These are phyloP conservation scores for Equus quagga DNA, from an alignment of 2,113 vertebrate species.

Conservation along the genomic window DNA sequence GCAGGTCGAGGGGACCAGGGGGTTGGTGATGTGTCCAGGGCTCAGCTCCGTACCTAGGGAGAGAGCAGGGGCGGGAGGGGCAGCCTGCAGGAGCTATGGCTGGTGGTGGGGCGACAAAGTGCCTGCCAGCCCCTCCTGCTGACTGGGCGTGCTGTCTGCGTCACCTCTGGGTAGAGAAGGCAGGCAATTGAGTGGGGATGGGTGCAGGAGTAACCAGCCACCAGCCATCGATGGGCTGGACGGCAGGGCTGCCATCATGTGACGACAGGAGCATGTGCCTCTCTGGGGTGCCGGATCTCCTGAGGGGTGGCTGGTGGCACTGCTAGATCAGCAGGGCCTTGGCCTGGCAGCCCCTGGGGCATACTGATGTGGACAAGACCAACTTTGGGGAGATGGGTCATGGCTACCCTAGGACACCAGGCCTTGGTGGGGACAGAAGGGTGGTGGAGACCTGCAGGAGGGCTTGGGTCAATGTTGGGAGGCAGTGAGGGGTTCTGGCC, in stretches of 20 bases:
- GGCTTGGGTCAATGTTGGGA: neutral
- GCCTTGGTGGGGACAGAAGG: neutral
- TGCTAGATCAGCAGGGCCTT: neutral
- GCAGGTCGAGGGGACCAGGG: neutral
- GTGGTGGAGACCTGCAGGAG: neutral
- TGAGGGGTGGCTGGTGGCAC: fast-evolving
- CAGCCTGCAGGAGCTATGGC: neutral
- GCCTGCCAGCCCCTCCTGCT: neutral
- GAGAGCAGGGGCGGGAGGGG: too few species aligned
- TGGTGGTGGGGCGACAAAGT: neutral
- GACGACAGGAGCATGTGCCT: fast-evolving
- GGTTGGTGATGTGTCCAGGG: neutral
- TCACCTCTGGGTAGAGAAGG: neutral
- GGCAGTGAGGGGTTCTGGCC: neutral
- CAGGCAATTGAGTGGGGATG: neutral
- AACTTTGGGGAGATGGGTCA: neutral
- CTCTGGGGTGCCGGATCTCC: too few species aligned
- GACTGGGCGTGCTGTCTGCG: fast-evolving
- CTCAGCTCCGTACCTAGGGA: neutral
- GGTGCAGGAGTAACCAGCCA: neutral
- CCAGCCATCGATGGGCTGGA: neutral
- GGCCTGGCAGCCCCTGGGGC: neutral
- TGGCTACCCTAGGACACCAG: fast-evolving
- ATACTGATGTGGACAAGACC: neutral
- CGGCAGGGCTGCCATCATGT: neutral